Evolutionary conservation across 2,113 vertebrate genomes (phyloP).

Genomic region (Sceloporus tristichus): DNA sequence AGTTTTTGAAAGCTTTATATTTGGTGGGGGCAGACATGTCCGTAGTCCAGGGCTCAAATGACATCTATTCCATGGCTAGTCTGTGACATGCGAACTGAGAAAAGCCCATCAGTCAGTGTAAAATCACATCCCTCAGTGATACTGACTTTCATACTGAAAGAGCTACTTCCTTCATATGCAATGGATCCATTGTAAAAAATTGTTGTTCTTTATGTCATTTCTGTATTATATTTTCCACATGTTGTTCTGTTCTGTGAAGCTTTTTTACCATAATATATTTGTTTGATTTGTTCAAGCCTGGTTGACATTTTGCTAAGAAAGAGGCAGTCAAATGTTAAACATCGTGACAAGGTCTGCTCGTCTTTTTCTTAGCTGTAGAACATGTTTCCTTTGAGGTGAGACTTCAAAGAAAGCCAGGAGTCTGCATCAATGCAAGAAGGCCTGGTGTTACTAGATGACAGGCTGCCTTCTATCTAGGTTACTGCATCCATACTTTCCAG

Average conservation of each 20-base stretch:
- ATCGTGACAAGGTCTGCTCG: neutral
- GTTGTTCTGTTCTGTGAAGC: neutral
- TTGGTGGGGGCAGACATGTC: too few relatives aligned
- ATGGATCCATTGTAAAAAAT: neutral
- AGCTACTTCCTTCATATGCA: neutral
- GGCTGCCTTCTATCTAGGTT: neutral
- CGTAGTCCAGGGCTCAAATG: too few relatives aligned
- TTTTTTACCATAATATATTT: neutral
- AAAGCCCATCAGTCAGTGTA: too few relatives aligned
- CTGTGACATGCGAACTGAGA: too few relatives aligned
- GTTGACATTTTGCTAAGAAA: neutral
- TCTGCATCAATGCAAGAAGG: neutral
- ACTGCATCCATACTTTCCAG: neutral
- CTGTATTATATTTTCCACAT: too few relatives aligned
- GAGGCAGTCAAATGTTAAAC: neutral
- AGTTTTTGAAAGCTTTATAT: too few relatives aligned
- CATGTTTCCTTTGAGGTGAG: conserved; percentile 27
- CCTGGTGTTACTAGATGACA: neutral
- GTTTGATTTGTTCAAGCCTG: neutral
- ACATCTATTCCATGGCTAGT: too few relatives aligned
- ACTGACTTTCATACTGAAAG: too few relatives aligned
- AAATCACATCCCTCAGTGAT: too few relatives aligned
- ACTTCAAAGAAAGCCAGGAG: neutral
- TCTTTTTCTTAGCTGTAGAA: neutral
- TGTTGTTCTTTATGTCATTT: neutral